Base-by-base conservation (phyloP, 1,140 invertebrate genomes). In the Zaprionus lachaisei region DNA sequence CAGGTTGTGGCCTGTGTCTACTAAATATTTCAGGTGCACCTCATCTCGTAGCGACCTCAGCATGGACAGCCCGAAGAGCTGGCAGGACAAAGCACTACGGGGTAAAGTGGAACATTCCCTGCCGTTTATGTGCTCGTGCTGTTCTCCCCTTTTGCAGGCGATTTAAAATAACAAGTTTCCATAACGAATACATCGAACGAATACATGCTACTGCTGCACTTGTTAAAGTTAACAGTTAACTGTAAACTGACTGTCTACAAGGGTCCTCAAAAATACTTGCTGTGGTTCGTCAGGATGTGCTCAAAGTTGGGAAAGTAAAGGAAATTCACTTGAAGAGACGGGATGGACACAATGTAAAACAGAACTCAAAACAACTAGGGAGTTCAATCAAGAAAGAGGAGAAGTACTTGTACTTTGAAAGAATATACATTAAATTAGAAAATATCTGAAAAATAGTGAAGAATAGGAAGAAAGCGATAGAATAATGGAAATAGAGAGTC, bases 21-120 rank as follows among this genome's bases (percentile, higher is more conserved):
- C 20, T 54, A 54, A 54, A 54, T 54, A 54, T 54, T 54, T 54
- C 51, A 54, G 51, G 51, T 54, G 51, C 4, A 54, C 51, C 51
- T 54, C 51, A 54, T 14, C 51, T 54, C 51, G 15, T 17, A 17
- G 2, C 41, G 41, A 47, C 41, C 41, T 20, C 41, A 47, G n/a
- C 51, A 5, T 54, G 49, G 4, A 14, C 49, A 51, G 17, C 22
- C 49, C 22, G 12, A 22, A 51, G 49, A 22, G 20, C 11, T 24
- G 49, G 49, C 49, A 22, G 51, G 51, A 54, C 41, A 47, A 47
- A 47, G 41, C 41, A 17, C 41, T 9, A 2, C n/a, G n/a, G n/a
- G n/a, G 41, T 0, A 17, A 3, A 47, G n/a, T n/a, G 41, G 5
- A 47, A 47, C 41, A 47, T 17, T 47, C n/a, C 9, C 41, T 17